These are phyloP conservation scores for Maccullochella peelii DNA, from an alignment of 2,113 vertebrate species.

Conservation along the genomic window DNA sequence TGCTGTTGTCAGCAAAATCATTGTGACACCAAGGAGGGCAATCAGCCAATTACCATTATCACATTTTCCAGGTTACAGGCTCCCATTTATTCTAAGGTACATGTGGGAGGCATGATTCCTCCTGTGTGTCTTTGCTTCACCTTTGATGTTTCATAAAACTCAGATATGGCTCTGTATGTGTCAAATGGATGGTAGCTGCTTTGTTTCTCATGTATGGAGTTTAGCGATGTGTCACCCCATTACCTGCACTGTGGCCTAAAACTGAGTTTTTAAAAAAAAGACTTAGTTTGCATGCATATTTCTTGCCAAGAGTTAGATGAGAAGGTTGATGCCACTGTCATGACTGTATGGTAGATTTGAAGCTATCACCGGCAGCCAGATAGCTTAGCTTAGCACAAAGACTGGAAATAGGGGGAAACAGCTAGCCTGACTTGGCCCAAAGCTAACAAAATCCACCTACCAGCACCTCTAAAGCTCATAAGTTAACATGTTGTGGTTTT, in stretches of 20 bases:
- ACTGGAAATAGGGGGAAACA: too few species aligned
- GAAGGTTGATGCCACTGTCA: too few species aligned
- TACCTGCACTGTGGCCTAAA: too few species aligned
- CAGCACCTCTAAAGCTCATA: not conserved
- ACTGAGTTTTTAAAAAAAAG: not conserved
- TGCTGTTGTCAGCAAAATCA: constrained; percentile 52
- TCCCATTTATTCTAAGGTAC: constrained; percentile 31
- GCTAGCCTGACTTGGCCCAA: too few species aligned
- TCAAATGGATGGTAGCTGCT: not conserved
- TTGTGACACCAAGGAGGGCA: constrained; percentile 30
- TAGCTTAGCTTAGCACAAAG: too few species aligned
- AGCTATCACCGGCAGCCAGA: too few species aligned
- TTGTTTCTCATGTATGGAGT: not conserved
- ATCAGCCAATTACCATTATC: constrained; percentile 46
- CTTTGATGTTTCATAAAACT: constrained; percentile 39
- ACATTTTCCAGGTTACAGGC: constrained; percentile 24
- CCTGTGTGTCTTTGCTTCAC: not conserved
- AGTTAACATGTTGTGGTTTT: not conserved
- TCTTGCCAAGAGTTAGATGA: too few species aligned
- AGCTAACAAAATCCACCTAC: too few species aligned
- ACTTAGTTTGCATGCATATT: not conserved
- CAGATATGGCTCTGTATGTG: not conserved
- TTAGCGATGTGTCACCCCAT: not conserved
- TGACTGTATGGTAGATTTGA: too few species aligned
- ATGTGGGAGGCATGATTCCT: constrained; percentile 36